Conservation (phyloP, 2,113 vertebrate species). For the Acinonyx jubatus region DNA sequence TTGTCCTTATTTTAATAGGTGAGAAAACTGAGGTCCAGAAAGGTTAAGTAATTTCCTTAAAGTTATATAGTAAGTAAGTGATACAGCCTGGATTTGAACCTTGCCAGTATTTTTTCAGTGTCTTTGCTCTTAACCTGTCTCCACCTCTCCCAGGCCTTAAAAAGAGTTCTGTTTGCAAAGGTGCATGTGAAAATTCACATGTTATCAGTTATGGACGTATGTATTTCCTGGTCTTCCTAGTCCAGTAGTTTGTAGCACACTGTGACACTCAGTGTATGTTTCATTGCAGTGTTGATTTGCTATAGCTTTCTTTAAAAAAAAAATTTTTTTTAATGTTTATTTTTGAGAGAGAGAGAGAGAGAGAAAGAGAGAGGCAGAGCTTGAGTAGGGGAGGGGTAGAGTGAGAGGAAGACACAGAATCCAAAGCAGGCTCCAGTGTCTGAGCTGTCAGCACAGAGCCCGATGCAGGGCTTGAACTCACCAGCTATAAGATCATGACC, state of each 20-base stretch:
- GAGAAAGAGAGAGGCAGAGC: too few species aligned
- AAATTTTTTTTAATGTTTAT: too few species aligned
- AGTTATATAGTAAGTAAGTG: neutral
- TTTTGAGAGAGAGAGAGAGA: too few species aligned
- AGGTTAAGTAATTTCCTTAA: neutral
- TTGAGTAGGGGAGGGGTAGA: too few species aligned
- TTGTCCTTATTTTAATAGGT: neutral
- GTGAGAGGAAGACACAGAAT: too few species aligned
- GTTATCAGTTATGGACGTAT: neutral
- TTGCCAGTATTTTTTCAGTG: neutral
- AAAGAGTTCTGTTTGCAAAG: neutral
- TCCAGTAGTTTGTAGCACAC: neutral
- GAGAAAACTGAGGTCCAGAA: neutral
- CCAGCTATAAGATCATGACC: too few species aligned
- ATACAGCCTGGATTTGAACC: neutral
- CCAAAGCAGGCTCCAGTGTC: too few species aligned
- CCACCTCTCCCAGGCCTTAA: neutral
- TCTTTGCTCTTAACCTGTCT: neutral
- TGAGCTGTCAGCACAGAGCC: too few species aligned
- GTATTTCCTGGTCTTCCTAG: neutral
- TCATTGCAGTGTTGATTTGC: neutral
- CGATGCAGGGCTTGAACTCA: too few species aligned
- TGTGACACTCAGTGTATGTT: neutral
- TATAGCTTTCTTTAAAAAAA: neutral
- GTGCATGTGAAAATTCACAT: neutral